Percentiles rank a stretch among this genome's conserved stretches.
Evolutionary conservation across 2,113 vertebrate genomes (phyloP).

Genomic region (Vulpes ferrilata): DNA sequence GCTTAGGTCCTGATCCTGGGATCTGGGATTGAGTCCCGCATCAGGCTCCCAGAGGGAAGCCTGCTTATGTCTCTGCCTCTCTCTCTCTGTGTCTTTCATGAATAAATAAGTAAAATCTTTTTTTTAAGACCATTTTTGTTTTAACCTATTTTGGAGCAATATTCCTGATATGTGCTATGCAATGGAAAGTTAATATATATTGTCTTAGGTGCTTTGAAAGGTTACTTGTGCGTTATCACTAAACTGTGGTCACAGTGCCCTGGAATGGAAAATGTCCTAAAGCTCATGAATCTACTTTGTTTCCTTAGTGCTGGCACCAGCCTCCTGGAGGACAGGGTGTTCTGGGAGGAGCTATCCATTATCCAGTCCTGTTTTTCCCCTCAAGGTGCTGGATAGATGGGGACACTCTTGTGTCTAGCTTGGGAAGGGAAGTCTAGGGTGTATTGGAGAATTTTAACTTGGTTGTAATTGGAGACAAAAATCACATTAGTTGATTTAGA

Average conservation of each 20-base stretch:
- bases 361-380: not conserved
- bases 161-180: not conserved
- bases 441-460: slow-evolving; percentile 57
- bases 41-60: too few relatives aligned
- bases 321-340: not conserved
- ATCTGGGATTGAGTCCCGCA: too few relatives aligned
- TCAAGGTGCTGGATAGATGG: not conserved
- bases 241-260: not conserved
- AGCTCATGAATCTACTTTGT: not conserved
- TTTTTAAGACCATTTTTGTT: not conserved
- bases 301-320: not conserved
- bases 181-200: not conserved
- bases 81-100: too few relatives aligned
- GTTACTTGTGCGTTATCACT: not conserved
- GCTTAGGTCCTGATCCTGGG: too few relatives aligned
- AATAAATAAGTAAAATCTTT: too few relatives aligned
- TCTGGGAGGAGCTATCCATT: not conserved
- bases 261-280: not conserved
- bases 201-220: not conserved
- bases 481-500: slow-evolving; percentile 63
- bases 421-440: not conserved
- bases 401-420: not conserved
- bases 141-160: not conserved
- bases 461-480: slow-evolving; percentile 63
- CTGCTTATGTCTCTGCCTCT: too few relatives aligned